Evolutionary conservation across 2,888 invertebrate species (phyloP).

Genomic region (Erynnis tages): DNA sequence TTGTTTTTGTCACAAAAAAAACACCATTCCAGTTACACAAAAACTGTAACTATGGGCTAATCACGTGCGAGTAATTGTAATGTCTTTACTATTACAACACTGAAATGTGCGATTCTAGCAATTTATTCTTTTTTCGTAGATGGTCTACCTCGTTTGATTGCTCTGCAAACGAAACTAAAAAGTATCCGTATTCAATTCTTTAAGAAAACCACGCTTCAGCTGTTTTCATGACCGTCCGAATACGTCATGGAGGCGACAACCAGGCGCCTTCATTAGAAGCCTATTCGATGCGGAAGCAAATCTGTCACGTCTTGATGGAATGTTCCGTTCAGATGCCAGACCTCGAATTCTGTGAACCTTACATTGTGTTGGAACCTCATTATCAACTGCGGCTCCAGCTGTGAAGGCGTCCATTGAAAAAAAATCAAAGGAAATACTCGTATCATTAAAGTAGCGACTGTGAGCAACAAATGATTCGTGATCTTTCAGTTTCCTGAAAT

Average conservation of each 20-base stretch:
- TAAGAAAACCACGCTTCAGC: not conserved
- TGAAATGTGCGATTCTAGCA: too few relatives aligned
- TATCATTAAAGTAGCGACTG: too few relatives aligned
- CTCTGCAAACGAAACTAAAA: too few relatives aligned
- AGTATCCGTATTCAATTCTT: not conserved
- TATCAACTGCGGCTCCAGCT: slow-evolving; percentile 3
- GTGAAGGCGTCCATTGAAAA: too few relatives aligned
- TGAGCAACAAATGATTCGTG: too few relatives aligned
- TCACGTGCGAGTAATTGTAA: not conserved
- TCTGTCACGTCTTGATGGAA: slow-evolving; percentile 8
- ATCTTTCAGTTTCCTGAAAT: too few relatives aligned
- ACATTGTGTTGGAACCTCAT: slow-evolving; percentile 8
- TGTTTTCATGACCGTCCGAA: not conserved
- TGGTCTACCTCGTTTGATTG: too few relatives aligned
- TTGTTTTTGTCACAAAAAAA: slow-evolving; percentile 28
- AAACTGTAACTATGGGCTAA: not conserved
- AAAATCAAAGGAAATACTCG: too few relatives aligned
- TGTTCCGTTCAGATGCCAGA: slow-evolving; percentile 5
- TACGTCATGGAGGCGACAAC: slow-evolving; percentile 4
- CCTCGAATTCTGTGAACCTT: not conserved
- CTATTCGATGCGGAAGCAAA: slow-evolving; percentile 4
- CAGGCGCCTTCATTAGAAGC: not conserved
- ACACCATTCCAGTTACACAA: not conserved
- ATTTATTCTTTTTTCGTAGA: too few relatives aligned
- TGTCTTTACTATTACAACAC: not conserved